These are phyloP conservation scores for Emys orbicularis DNA, from an alignment of 2,797 vertebrate species.

Conservation along the genomic window DNA sequence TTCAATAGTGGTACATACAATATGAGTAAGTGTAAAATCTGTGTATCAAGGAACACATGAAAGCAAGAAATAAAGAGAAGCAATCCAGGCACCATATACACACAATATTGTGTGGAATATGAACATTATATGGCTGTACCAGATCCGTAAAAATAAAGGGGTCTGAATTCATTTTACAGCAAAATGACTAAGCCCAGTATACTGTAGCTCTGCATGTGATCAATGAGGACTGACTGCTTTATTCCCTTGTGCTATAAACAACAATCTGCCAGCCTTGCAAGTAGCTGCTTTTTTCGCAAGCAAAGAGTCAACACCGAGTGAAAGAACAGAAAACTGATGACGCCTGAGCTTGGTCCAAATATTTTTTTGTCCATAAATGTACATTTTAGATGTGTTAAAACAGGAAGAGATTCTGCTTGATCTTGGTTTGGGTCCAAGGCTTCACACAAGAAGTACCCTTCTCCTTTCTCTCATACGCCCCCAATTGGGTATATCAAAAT, in stretches of 20 bases:
- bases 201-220: not conserved
- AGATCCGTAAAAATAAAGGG: not conserved
- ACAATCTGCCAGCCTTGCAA: not conserved
- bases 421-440: not conserved
- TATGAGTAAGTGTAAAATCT: not conserved
- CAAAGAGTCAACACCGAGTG: conserved; percentile 5
- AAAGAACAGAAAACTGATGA: conserved; percentile 6
- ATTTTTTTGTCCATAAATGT: not conserved
- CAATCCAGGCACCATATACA: not conserved
- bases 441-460: conserved; percentile 22
- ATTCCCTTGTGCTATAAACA: not conserved
- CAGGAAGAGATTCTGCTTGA: not conserved
- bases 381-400: not conserved
- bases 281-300: not conserved
- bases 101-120: not conserved
- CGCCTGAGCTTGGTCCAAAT: not conserved
- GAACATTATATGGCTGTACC: not conserved
- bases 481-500: not conserved
- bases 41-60: not conserved
- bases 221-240: not conserved
- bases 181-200: not conserved
- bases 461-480: not conserved
- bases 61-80: not conserved
- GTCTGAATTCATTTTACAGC: not conserved
- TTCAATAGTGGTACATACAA: rapidly evolving